Base-by-base conservation (phyloP, 2,888 invertebrate genomes). In the Troides oblongomaculatus region DNA sequence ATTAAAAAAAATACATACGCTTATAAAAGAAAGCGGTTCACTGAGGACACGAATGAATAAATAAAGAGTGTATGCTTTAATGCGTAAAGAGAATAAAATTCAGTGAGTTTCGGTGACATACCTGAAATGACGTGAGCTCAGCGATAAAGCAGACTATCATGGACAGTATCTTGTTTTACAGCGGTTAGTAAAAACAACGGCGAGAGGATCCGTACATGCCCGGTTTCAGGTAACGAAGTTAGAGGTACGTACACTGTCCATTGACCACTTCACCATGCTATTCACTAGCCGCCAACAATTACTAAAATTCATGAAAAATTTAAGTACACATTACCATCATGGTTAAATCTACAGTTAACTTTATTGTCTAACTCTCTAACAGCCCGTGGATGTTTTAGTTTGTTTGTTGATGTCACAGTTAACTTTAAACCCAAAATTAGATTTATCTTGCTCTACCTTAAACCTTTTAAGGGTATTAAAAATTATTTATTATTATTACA, bases 71-170 rank as follows among this genome's bases (percentile, higher is more conserved):
- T 46, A 3, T 14, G 14, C 10, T 17, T 53, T 53, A 18, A 53
- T 53, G n/a, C 6, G 5, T 50, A 50, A 7, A 53, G 7, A 58
- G 12, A 58, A 25, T 58, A 23, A 58, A 58, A 58, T 58, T 58
- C 12, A 7, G 43, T 69, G 60, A 64, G 70, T 58, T 73, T 66
- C 18, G 73, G 67, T 64, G 64, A 89, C 88, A 75, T 89, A 93
- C 92, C 93, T 93, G 90, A 90, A 88, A 90, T 86, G 91, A 89
- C 83, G 90, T 85, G 79, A 91, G 88, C 83, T 92, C 92, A 89
- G 91, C 92, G 71, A 92, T 86, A 84, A 93, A 90, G 86, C 89
- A 93, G 90, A 93, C 89, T 92, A 92, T 91, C 93, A 93, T 93
- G 85, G 92, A 92, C 92, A 89, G 87, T 81, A 85, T 71, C 67